These are phyloP conservation scores for Acanthurus tractus DNA, from an alignment of 2,797 vertebrate genomes.

Conservation along the genomic window DNA sequence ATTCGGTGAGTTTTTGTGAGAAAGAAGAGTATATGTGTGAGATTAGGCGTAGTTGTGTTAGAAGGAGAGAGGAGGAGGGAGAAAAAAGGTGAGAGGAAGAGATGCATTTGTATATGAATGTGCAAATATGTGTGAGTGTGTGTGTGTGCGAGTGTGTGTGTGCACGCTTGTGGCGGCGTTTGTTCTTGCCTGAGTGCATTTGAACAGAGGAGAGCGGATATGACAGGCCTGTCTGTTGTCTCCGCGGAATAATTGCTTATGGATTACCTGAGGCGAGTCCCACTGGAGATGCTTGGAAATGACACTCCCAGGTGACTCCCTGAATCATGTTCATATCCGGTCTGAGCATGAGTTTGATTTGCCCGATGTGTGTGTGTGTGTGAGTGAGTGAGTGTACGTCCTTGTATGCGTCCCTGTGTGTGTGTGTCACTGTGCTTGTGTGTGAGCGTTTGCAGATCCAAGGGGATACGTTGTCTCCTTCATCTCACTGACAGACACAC, in stretches of 20 bases:
- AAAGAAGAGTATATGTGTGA: slow-evolving; percentile 25
- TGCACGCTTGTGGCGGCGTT: slow-evolving; percentile 22
- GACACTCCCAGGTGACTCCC: slow-evolving; percentile 79
- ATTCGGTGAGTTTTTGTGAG: slow-evolving; percentile 12
- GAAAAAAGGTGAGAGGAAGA: slow-evolving; percentile 52
- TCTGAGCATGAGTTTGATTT: slow-evolving; percentile 64
- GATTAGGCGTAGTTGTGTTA: slow-evolving; percentile 55
- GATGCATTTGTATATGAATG: slow-evolving; percentile 41
- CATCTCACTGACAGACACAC: slow-evolving; percentile 49
- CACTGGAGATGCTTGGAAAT: slow-evolving; percentile 72
- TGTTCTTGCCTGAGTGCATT: slow-evolving; percentile 67
- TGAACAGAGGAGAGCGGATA: slow-evolving; percentile 72
- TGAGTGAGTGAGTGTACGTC: slow-evolving; percentile 10
- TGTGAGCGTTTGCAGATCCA: slow-evolving; percentile 49
- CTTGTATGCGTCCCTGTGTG: not conserved
- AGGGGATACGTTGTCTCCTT: slow-evolving; percentile 58
- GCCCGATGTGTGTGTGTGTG: slow-evolving; percentile 27
- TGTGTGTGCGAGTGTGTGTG: slow-evolving; percentile 2
- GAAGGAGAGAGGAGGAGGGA: slow-evolving; percentile 29
- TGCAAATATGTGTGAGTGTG: slow-evolving; percentile 3
- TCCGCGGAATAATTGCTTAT: slow-evolving; percentile 79
- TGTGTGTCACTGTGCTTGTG: slow-evolving; percentile 12
- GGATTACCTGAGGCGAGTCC: slow-evolving; percentile 77
- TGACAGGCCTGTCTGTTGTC: slow-evolving; percentile 77
- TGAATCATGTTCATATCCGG: slow-evolving; percentile 79